Base-by-base conservation (phyloP, 2,888 invertebrate species). In the Hyppa rectilinea region DNA sequence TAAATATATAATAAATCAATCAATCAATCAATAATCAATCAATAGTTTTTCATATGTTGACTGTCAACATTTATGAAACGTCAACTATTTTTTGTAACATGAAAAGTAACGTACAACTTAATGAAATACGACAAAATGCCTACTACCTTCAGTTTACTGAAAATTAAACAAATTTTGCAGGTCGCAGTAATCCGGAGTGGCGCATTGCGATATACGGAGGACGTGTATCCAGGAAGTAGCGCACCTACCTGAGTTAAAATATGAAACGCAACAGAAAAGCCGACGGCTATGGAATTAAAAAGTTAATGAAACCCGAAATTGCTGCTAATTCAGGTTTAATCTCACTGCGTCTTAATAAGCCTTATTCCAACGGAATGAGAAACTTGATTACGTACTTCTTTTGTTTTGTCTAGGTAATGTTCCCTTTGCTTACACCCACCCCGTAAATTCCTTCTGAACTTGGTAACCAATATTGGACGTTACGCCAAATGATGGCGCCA, bases 291-390 rank as follows among this genome's bases (percentile, higher is more conserved):
- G 75, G 58, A 77, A 71, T 81, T 81, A 71, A 69, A 65, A 72
- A 73, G 61, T 82, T 76, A 68, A 80, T 76, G 67, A 81, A 80
- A 62, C 65, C 55, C 56, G 62, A 74, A 77, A 74, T 68, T 50
- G 50, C 52, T 58, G 53, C 49, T 60, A 60, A 78, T 64, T 71
- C 58, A 52, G 55, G 45, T 70, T 76, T 70, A 82, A 81, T 78
- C 80, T 71, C 26, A 49, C 34, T 78, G 65, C 49, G 63, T n/a
- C n/a, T 80, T 80, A 81, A 80, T 74, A 68, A 74, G 63, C 61
- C 34, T 66, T 49, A 47, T 71, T 68, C 67, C 38, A 45, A 52
- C 45, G 45, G 53, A 67, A 77, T 78, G 64, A 74, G 58, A 69
- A 59, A 71, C 45, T 78, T 77, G 60, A 74, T 80, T 74, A 80